Evolutionary conservation across 2,888 invertebrate species (phyloP).

Genomic region (Phragmatobia fuliginosa): DNA sequence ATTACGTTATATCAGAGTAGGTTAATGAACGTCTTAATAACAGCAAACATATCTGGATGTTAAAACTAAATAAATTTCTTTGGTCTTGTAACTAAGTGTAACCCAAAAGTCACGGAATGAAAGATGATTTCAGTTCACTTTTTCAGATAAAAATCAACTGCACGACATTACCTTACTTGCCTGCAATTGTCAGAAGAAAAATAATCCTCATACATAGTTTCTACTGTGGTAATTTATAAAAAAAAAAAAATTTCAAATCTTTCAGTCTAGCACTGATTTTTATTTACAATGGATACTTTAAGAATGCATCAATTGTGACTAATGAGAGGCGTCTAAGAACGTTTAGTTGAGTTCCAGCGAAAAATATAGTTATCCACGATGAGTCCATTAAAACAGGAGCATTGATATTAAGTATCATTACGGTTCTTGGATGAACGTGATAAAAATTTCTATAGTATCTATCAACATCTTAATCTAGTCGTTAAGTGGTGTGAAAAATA

Average conservation of each 20-base stretch:
- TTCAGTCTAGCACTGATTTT: too few relatives aligned
- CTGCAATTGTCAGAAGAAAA: not conserved
- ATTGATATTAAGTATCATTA: constrained; percentile 38
- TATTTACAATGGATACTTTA: not conserved
- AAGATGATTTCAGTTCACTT: not conserved
- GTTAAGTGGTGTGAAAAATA: not conserved
- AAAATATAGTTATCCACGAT: constrained; percentile 12
- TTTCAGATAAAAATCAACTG: too few relatives aligned
- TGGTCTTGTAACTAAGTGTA: too few relatives aligned
- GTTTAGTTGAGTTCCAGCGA: constrained; percentile 29
- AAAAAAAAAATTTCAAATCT: too few relatives aligned
- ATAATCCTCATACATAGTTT: too few relatives aligned
- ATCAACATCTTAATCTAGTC: not conserved
- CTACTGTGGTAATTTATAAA: too few relatives aligned
- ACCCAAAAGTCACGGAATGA: too few relatives aligned
- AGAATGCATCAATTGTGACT: not conserved
- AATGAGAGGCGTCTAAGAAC: constrained; percentile 19
- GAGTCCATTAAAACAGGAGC: constrained; percentile 32
- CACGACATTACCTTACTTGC: not conserved
- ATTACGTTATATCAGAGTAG: too few relatives aligned
- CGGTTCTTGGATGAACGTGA: constrained; percentile 38
- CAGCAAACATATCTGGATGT: too few relatives aligned
- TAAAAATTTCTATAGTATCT: constrained; percentile 24
- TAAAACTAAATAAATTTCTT: too few relatives aligned
- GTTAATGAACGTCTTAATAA: too few relatives aligned